phyloP scores from a whole-genome alignment of 1,140 invertebrate species.

The Drosophila lini region DNA sequence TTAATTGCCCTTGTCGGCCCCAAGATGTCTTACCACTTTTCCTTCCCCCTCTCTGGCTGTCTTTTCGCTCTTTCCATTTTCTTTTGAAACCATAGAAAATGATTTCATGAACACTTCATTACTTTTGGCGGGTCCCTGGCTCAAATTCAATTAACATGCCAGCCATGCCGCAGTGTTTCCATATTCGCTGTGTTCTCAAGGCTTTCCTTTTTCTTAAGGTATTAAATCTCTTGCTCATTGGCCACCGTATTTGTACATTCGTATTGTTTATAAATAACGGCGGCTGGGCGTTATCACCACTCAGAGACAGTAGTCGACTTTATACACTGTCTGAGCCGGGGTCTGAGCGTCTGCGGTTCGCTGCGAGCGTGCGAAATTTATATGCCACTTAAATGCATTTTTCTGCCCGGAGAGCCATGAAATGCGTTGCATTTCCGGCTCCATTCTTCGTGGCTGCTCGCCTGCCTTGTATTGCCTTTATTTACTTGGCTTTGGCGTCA shows the following conservation, averaged over 20 bases:
- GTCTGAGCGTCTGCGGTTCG: constrained; percentile 21
- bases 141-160: constrained; percentile 55
- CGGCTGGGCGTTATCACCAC: constrained; percentile 40
- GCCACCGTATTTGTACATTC: constrained; percentile 15
- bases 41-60: not conserved
- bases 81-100: constrained; percentile 31
- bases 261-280: constrained; percentile 32
- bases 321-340: constrained; percentile 18
- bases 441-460: constrained; percentile 22
- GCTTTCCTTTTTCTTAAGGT: constrained; percentile 1
- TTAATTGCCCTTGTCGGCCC: constrained; percentile 46
- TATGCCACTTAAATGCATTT: constrained; percentile 66
- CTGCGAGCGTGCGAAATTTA: constrained; percentile 58
- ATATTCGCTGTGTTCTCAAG: constrained; percentile 1
- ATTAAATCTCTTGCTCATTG: constrained; percentile 14
- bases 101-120: constrained; percentile 38
- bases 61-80: not conserved
- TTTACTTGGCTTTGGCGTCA: constrained; percentile 53
- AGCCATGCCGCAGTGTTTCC: constrained; percentile 1
- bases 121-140: constrained; percentile 9
- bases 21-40: constrained; percentile 24
- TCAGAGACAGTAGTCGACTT: constrained; percentile 4
- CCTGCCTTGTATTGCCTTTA: constrained; percentile 23
- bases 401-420: constrained; percentile 49
- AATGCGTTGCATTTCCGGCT: constrained; percentile 51